Conservation (phyloP, 2,113 vertebrate species). For the Conger conger region DNA sequence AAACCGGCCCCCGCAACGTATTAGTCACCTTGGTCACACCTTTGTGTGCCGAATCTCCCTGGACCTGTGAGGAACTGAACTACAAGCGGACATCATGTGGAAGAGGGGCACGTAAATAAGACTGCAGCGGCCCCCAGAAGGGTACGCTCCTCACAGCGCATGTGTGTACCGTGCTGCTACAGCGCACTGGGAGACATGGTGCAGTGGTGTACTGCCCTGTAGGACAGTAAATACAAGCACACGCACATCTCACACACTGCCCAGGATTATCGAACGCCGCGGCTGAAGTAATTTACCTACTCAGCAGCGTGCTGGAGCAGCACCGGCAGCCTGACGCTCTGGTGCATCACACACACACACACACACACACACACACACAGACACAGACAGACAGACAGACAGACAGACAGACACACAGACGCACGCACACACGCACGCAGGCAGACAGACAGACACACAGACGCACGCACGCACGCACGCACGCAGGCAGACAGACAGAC, state of each 20-base stretch:
- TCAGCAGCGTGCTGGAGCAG: neutral
- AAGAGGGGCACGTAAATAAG: neutral
- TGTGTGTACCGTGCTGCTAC: neutral
- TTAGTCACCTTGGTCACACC: constrained; percentile 31
- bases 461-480: too few species aligned
- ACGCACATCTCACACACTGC: neutral
- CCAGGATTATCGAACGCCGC: neutral
- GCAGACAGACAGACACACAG: too few species aligned
- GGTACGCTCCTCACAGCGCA: neutral
- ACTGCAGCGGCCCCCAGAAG: neutral
- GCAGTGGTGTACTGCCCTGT: neutral
- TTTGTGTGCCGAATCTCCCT: constrained; percentile 11
- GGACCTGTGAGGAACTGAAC: neutral
- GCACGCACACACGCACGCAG: neutral
- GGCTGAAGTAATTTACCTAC: neutral
- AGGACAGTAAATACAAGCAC: neutral
- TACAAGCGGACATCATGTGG: neutral
- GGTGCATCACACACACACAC: constrained; percentile 40
- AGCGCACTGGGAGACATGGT: neutral
- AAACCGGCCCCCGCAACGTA: constrained; percentile 12
- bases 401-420: neutral
- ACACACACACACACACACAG: neutral
- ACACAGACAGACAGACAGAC: too few species aligned
- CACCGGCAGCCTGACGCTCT: neutral
- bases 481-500: too few species aligned